These are phyloP conservation scores for Goniozus legneri DNA, from an alignment of 1,140 invertebrate genomes.

Conservation along the genomic window DNA sequence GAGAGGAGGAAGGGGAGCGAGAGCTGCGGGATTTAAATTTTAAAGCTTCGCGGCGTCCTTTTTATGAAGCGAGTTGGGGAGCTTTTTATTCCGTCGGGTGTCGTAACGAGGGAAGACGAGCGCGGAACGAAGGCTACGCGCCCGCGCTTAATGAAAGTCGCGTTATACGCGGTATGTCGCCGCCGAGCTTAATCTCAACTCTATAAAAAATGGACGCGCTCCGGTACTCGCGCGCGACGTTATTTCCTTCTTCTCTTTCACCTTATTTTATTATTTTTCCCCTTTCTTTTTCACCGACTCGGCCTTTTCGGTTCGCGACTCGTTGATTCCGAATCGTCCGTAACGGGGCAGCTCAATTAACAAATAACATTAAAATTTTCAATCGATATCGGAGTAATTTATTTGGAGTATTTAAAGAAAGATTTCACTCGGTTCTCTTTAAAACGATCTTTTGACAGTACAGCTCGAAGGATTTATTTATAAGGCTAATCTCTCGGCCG, in stretches of 20 bases:
- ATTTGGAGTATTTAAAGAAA: too few species aligned
- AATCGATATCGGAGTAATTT: too few species aligned
- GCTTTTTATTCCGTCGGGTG: slow-evolving; percentile 2
- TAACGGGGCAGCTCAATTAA: too few species aligned
- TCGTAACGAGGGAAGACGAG: not conserved
- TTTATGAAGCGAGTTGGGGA: not conserved
- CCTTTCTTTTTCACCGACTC: not conserved
- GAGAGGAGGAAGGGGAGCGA: not conserved
- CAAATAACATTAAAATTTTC: too few species aligned
- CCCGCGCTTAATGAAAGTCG: slow-evolving; percentile 12
- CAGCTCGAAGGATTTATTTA: too few species aligned
- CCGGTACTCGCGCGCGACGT: not conserved
- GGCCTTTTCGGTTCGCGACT: too few species aligned
- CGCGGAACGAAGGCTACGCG: not conserved
- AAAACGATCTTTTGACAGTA: too few species aligned
- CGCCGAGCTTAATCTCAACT: not conserved
- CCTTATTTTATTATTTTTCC: not conserved
- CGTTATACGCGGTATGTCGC: not conserved
- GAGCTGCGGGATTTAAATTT: slow-evolving; percentile 3
- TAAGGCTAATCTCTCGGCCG: too few species aligned
- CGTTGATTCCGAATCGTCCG: too few species aligned
- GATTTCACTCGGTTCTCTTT: too few species aligned
- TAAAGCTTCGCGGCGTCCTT: not conserved
- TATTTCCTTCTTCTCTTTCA: not conserved
- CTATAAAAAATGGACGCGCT: not conserved